Base-by-base conservation (phyloP, 2,888 invertebrate species). In the Lapara coniferarum region DNA sequence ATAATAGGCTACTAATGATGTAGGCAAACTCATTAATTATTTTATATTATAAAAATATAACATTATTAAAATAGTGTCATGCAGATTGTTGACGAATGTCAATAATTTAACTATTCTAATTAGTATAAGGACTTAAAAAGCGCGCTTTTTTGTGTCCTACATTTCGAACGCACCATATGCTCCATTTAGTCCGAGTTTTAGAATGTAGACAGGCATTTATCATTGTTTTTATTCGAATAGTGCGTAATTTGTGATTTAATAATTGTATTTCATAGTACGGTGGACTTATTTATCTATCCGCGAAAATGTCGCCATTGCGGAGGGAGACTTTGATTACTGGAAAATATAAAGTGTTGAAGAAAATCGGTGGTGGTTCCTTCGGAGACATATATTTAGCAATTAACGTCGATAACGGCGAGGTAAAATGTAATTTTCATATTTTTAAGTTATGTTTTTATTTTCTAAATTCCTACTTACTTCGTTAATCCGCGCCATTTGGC, bases 331-430 rank as follows among this genome's bases (percentile, higher is more conserved):
- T 97, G 89, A 96, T 98, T 87, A 98, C 97, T 89, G 97, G 97
- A 89, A 98, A 98, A 94, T 99, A 99, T 95, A 97, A 98, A 92
- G 96, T 99, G 86, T 97, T 98, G 89, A 96, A 98, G 87, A 98
- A 98, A 96, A 98, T 99, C 90, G 98, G 99, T 86, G 98, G 98
- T 93, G 99, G 99, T 80, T 99, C 99, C 70, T 99, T 99, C 93
- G 99, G 99, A 89, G 99, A 99, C 95, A 99, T 99, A 93, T 99
- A 98, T 95, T 95, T 99, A 90, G 99, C 98, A 85, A 97, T 98
- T 95, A 98, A 98, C 95, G 96, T 97, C 88, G 96, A 96, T 86
- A 98, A 96, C 95, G 98, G 98, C 92, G 98, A 98, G 96, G 97
- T 97, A 95, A 82, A 66, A 51, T 70, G 14, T 67, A 49, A 49